Conservation (phyloP, 2,888 invertebrate species). For the Omphaloscelis lunosa region DNA sequence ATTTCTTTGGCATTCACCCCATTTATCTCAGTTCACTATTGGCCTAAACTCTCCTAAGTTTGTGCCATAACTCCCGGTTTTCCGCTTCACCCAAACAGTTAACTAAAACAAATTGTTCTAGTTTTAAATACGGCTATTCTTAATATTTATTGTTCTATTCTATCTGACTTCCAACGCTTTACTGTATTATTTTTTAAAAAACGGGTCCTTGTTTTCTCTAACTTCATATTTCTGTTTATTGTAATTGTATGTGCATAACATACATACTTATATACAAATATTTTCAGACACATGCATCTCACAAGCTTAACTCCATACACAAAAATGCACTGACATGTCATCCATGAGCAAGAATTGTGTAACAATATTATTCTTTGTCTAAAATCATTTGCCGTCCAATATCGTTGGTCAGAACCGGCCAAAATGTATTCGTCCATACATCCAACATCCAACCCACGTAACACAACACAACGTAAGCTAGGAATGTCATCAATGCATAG, state of each 20-base stretch:
- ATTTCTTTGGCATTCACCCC: neutral
- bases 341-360: neutral
- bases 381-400: neutral
- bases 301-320: neutral
- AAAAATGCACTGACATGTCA: neutral
- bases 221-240: neutral
- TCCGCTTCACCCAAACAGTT: neutral
- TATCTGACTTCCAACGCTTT: neutral
- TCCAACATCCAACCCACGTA: slow-evolving; percentile 5
- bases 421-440: neutral
- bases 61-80: slow-evolving; percentile 23
- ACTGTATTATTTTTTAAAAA: neutral
- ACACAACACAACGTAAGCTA: slow-evolving; percentile 48
- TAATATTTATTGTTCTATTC: slow-evolving; percentile 14
- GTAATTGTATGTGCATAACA: too few relatives aligned
- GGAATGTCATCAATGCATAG: slow-evolving; percentile 50
- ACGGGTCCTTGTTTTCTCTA: neutral
- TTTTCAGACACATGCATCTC: too few relatives aligned
- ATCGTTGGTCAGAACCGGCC: neutral
- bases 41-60: slow-evolving; percentile 25
- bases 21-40: slow-evolving; percentile 15
- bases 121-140: slow-evolving; percentile 35
- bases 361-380: neutral
- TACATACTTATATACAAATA: neutral
- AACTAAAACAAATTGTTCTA: slow-evolving; percentile 39